These are phyloP conservation scores for Andrena bicolor DNA, from an alignment of 2,888 invertebrate species.

Conservation along the genomic window DNA sequence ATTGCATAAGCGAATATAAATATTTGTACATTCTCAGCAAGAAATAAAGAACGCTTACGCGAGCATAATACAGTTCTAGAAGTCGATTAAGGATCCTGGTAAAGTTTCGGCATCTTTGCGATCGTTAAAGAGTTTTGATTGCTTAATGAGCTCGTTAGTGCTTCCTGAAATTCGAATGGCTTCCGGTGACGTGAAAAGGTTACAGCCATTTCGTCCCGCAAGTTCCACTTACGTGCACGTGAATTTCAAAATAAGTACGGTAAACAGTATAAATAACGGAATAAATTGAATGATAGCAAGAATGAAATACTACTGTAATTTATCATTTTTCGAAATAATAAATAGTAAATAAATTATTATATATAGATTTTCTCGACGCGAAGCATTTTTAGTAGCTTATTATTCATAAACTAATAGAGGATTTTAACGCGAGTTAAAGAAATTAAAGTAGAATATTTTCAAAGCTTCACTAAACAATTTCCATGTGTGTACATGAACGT, in stretches of 20 bases:
- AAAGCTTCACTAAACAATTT: no score
- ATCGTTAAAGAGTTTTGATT: conserved; percentile 57
- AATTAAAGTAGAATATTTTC: no score
- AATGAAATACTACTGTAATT: neutral
- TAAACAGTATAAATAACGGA: neutral
- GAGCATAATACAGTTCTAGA: conserved; percentile 39
- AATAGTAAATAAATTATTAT: neutral
- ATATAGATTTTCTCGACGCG: no score
- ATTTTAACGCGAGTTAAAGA: no score
- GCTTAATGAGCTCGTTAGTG: conserved; percentile 61
- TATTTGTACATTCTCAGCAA: conserved; percentile 13
- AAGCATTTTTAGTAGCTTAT: no score
- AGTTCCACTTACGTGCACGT: neutral
- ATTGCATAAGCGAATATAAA: neutral
- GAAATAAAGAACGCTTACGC: conserved; percentile 15
- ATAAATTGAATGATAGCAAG: neutral
- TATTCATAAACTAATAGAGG: no score
- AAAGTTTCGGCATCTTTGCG: conserved; percentile 51
- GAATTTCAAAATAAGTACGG: neutral
- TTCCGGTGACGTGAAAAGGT: conserved; percentile 40
- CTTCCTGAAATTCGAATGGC: conserved; percentile 47
- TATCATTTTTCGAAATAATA: neutral
- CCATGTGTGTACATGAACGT: no score
- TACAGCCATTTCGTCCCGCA: conserved; percentile 8
- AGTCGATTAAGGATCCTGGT: conserved; percentile 47